Evolutionary conservation across 92 coral and sea anemone genomes (phyloP).

Genomic region (Umimayanthus chanpuru): DNA sequence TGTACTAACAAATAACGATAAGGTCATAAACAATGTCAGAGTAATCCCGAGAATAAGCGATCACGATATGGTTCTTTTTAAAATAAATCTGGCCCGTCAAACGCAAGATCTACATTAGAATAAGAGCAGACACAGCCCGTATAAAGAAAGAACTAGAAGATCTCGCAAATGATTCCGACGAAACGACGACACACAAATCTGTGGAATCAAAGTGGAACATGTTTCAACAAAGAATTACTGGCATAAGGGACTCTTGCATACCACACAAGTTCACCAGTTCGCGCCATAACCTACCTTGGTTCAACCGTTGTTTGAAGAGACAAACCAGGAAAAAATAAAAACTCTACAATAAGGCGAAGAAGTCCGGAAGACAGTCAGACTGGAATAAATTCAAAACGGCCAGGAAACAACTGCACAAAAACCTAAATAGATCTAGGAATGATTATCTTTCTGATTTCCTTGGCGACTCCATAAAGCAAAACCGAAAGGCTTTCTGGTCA

Average conservation of each 20-base stretch:
- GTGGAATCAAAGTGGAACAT: conserved; percentile 1
- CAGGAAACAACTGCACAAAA: conserved; percentile 20
- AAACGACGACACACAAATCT: neutral
- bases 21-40: too few species aligned
- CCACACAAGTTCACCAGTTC: conserved; percentile 49
- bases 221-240: conserved; percentile 23
- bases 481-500: neutral
- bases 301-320: conserved; percentile 39
- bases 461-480: neutral
- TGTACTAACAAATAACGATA: too few species aligned
- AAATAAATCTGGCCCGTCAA: too few species aligned
- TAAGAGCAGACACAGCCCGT: neutral
- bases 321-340: conserved; percentile 46
- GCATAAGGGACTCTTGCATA: conserved; percentile 40
- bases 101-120: too few species aligned
- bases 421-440: neutral
- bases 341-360: neutral
- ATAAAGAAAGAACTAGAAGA: conserved; percentile 2
- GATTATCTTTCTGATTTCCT: neutral
- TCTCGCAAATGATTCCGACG: neutral
- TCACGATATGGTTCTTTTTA: too few species aligned
- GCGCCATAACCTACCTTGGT: conserved; percentile 51
- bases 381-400: too few species aligned
- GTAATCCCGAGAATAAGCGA: too few species aligned
- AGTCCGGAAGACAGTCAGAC: conserved; percentile 38